These are phyloP conservation scores for Archaeoteleia sp. DNA, from an alignment of 2,888 invertebrate species.

Conservation along the genomic window DNA sequence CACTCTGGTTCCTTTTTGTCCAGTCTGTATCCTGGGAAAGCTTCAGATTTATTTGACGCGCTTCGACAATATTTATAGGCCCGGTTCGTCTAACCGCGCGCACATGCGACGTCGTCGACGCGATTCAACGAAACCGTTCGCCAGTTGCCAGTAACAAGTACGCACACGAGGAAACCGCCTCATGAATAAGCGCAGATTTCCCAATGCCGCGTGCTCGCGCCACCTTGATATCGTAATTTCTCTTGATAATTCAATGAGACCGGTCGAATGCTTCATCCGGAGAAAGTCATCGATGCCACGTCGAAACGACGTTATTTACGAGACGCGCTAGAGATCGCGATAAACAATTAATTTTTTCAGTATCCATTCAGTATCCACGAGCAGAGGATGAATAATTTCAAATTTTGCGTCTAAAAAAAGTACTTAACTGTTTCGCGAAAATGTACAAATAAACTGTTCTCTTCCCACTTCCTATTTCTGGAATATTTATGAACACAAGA, in stretches of 20 bases:
- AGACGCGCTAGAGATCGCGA: too few species aligned
- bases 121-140: slow-evolving; percentile 33
- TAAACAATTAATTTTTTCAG: neutral
- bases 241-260: slow-evolving; percentile 8
- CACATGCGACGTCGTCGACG: slow-evolving; percentile 58
- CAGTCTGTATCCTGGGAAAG: slow-evolving; percentile 71
- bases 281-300: slow-evolving; percentile 2
- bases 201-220: neutral
- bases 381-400: neutral
- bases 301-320: neutral
- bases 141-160: slow-evolving; percentile 1
- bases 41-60: slow-evolving; percentile 74
- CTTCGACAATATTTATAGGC: slow-evolving; percentile 74
- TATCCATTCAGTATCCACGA: neutral
- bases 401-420: too few species aligned
- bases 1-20: slow-evolving; percentile 67
- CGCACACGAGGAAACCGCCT: neutral
- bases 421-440: too few species aligned
- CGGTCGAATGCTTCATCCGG: slow-evolving; percentile 2
- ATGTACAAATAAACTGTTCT: neutral
- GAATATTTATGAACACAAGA: slow-evolving; percentile 40
- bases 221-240: slow-evolving; percentile 13
- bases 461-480: neutral
- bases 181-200: neutral
- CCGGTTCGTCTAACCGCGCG: slow-evolving; percentile 65